phyloP scores from a whole-genome alignment of 2,113 vertebrate species.

The Oncorhynchus nerka region DNA sequence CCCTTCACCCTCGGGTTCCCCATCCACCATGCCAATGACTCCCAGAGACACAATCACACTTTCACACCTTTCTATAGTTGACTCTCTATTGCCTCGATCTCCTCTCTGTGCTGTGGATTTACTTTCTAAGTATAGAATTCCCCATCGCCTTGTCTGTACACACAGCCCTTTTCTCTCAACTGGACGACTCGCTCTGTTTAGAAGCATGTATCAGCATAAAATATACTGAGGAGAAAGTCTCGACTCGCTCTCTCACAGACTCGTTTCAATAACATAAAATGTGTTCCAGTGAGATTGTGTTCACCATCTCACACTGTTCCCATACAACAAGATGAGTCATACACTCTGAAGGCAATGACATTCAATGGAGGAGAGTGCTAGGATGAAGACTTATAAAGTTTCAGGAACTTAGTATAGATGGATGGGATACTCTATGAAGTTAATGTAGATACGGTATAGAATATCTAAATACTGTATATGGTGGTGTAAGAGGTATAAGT shows the following conservation, averaged over 20 bases:
- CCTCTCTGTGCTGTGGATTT: constrained; percentile 9
- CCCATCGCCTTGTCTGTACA: neutral
- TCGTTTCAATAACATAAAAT: neutral
- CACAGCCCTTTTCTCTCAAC: no score
- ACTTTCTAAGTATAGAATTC: constrained; percentile 12
- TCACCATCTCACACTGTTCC: neutral
- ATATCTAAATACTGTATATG: neutral
- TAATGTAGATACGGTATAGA: neutral
- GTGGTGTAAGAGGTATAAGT: neutral
- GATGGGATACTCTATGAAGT: neutral
- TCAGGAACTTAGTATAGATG: no score
- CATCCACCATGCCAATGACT: no score
- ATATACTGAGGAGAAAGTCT: neutral
- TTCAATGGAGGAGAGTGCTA: no score
- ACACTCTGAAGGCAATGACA: no score
- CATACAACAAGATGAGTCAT: no score
- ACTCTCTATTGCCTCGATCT: constrained; percentile 17
- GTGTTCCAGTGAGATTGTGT: neutral
- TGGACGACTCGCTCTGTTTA: neutral
- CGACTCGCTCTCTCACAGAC: neutral
- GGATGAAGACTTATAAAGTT: no score
- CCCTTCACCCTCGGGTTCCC: no score
- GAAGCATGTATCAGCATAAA: neutral
- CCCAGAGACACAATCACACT: constrained; percentile 1
- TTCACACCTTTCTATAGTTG: neutral